Conservation (phyloP, 1,140 invertebrate species). For the Odontomachus brunneus region DNA sequence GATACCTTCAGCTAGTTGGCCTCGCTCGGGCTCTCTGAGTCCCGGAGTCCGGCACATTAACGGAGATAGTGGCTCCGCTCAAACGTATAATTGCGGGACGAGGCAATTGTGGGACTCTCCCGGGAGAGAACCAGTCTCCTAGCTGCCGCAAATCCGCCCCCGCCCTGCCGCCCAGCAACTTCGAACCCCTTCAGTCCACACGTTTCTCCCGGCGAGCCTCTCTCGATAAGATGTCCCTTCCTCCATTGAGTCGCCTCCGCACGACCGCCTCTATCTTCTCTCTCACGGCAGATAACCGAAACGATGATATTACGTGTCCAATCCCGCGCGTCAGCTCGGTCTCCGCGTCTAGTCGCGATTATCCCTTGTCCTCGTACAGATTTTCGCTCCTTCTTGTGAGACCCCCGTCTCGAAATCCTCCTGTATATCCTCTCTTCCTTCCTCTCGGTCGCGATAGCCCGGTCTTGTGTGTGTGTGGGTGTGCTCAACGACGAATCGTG, state of each 20-base stretch:
- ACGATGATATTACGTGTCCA: constrained; percentile 77
- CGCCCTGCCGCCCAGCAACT: constrained; percentile 70
- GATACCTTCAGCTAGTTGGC: constrained; percentile 67
- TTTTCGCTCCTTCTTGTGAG: constrained; percentile 43
- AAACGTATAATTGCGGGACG: constrained; percentile 84
- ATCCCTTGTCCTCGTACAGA: constrained; percentile 60
- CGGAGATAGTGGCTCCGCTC: constrained; percentile 83
- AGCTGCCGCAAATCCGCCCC: constrained; percentile 72
- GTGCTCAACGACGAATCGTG: too few relatives aligned
- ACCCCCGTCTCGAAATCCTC: constrained; percentile 16
- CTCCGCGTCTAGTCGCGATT: constrained; percentile 64
- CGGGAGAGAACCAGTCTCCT: constrained; percentile 74
- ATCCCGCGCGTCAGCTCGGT: constrained; percentile 73
- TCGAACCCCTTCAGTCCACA: constrained; percentile 76
- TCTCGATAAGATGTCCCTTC: constrained; percentile 75
- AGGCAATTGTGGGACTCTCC: constrained; percentile 82
- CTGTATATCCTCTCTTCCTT: neutral
- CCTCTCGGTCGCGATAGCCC: constrained; percentile 6
- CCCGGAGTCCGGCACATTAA: constrained; percentile 82
- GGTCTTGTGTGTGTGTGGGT: too few relatives aligned
- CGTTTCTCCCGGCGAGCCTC: constrained; percentile 71
- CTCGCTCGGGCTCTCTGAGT: constrained; percentile 70
- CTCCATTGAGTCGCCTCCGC: constrained; percentile 55
- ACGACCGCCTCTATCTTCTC: constrained; percentile 64
- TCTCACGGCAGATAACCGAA: constrained; percentile 78